These are phyloP conservation scores for Spodoptera picta DNA, from an alignment of 2,888 invertebrate species.

Conservation along the genomic window DNA sequence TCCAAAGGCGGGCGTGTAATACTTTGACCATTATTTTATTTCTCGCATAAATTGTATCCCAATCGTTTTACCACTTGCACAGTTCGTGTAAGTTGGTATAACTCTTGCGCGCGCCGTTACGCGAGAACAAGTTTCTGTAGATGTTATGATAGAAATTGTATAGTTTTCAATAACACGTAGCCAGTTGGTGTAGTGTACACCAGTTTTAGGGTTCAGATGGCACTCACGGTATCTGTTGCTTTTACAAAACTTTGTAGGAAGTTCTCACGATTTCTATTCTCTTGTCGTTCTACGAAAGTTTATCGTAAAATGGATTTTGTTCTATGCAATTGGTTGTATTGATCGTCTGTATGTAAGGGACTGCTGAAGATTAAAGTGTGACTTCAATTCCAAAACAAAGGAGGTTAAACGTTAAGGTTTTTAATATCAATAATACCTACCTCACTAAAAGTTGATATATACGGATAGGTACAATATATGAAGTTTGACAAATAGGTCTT, in stretches of 20 bases:
- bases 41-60: constrained; percentile 43
- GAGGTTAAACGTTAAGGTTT: too few relatives aligned
- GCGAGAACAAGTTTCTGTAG: constrained; percentile 19
- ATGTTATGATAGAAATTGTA: constrained; percentile 35
- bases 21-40: constrained; percentile 32
- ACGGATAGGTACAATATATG: too few relatives aligned
- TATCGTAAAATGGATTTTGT: too few relatives aligned
- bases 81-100: constrained; percentile 32
- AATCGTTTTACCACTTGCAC: constrained; percentile 36
- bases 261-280: neutral
- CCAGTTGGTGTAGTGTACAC: constrained; percentile 1
- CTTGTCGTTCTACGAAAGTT: too few relatives aligned
- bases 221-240: neutral
- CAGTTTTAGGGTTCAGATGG: neutral
- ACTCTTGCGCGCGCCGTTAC: constrained; percentile 13
- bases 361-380: too few relatives aligned
- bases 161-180: constrained; percentile 31
- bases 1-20: too few relatives aligned
- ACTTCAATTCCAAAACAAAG: too few relatives aligned
- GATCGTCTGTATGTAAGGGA: too few relatives aligned
- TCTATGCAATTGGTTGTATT: too few relatives aligned
- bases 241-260: neutral
- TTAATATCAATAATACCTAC: too few relatives aligned
- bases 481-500: too few relatives aligned
- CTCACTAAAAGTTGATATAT: too few relatives aligned